phyloP scores from a whole-genome alignment of 2,888 invertebrate genomes.

The Ormyrus labotus region DNA sequence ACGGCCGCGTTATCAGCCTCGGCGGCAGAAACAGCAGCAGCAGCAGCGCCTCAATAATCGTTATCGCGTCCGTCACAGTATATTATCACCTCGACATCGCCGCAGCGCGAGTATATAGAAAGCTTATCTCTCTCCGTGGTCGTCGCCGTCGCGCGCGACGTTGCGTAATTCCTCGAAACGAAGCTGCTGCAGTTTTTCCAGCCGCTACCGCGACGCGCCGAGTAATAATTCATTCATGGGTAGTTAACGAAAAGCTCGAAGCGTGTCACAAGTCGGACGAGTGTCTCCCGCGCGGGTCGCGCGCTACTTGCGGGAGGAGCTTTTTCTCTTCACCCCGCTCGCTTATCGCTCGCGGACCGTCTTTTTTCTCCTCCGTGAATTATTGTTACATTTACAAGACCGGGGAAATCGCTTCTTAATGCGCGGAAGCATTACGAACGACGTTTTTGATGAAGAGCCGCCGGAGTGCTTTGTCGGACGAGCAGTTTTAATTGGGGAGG shows the following conservation, averaged over 20 bases:
- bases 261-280: conserved; percentile 67
- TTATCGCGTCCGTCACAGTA: conserved; percentile 5
- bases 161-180: neutral
- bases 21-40: no score
- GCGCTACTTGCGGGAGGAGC: conserved; percentile 1
- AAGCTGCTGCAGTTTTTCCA: neutral
- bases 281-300: neutral
- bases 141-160: no score
- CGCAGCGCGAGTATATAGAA: no score
- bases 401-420: no score
- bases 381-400: no score
- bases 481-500: no score
- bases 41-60: conserved; percentile 12
- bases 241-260: conserved; percentile 69
- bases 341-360: no score
- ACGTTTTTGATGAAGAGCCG: no score
- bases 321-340: neutral
- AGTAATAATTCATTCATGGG: conserved; percentile 74
- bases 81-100: neutral
- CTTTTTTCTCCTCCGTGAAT: no score
- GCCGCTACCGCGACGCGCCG: neutral
- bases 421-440: no score
- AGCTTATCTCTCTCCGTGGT: no score
- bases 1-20: neutral
- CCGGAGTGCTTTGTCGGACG: no score